Conservation (phyloP, 2,113 vertebrate genomes). For the Hippoglossus stenolepis region DNA sequence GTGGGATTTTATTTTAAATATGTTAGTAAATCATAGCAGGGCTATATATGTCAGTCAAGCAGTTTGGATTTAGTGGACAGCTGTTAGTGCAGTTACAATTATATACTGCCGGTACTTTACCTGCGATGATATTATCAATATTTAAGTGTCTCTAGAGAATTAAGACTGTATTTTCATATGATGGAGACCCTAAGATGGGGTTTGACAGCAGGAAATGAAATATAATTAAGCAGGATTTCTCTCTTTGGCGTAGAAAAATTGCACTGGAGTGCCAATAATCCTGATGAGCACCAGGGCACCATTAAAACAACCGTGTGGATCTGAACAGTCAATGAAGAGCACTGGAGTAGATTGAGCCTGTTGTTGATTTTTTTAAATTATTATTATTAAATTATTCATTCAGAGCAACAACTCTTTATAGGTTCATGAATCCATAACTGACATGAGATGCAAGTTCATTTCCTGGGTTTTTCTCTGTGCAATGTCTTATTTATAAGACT, state of each 20-base stretch:
- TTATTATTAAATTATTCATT: slow-evolving; percentile 64
- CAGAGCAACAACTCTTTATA: slow-evolving; percentile 10
- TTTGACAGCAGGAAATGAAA: neutral
- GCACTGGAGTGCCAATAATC: neutral
- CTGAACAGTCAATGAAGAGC: neutral
- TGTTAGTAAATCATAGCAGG: neutral
- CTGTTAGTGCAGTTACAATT: slow-evolving; percentile 12
- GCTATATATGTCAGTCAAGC: neutral
- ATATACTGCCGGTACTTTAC: neutral
- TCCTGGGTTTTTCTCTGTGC: slow-evolving; percentile 16
- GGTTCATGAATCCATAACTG: slow-evolving; percentile 40
- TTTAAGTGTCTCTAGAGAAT: slow-evolving; percentile 6
- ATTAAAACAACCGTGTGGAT: slow-evolving; percentile 14
- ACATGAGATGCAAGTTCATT: slow-evolving; percentile 24
- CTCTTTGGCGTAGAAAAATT: neutral
- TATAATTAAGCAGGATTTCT: slow-evolving; percentile 9
- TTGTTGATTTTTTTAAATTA: slow-evolving; percentile 41
- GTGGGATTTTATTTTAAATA: neutral
- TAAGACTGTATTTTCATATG: neutral
- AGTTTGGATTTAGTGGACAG: neutral
- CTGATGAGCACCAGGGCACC: neutral
- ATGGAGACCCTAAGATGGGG: too few relatives aligned
- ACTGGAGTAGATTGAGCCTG: slow-evolving; percentile 2
- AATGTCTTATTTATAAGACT: slow-evolving; percentile 54
- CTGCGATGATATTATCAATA: neutral